Conservation (phyloP, 2,797 vertebrate genomes). For the Rallus crepitans region DNA sequence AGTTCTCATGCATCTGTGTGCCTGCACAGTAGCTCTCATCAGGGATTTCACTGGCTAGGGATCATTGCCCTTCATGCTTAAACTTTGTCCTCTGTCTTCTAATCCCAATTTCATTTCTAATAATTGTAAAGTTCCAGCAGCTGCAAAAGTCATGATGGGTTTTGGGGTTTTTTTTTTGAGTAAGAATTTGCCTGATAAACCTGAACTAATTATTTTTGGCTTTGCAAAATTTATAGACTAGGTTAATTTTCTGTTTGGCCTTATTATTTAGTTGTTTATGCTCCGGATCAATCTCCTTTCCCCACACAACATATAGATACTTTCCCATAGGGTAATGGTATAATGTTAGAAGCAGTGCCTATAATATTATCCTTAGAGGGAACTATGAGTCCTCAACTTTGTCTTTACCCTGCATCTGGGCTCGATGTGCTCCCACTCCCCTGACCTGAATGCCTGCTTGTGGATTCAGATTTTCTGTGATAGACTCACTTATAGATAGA, state of each 20-base stretch:
- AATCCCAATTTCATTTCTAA: not conserved
- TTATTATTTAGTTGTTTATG: not conserved
- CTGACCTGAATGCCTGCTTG: not conserved
- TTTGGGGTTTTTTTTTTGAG: not conserved
- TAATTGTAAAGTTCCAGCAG: not conserved
- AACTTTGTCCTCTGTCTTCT: not conserved
- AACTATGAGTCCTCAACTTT: not conserved
- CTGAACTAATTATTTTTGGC: not conserved
- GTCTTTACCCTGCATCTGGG: not conserved
- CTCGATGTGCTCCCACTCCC: not conserved
- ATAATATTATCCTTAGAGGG: not conserved
- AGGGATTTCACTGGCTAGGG: not conserved
- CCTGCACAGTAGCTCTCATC: not conserved
- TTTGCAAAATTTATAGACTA: not conserved
- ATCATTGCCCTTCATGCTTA: not conserved
- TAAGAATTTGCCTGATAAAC: not conserved
- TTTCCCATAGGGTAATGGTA: not conserved
- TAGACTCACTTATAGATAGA: not conserved
- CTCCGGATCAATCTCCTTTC: not conserved
- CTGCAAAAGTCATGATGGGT: not conserved
- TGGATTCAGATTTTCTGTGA: not conserved
- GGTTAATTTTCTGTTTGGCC: not conserved
- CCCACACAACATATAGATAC: not conserved
- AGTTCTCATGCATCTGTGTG: not conserved
- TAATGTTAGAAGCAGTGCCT: not conserved